Conservation (phyloP, 92 coral and sea anemone genomes). For the Heliopora coerulea region DNA sequence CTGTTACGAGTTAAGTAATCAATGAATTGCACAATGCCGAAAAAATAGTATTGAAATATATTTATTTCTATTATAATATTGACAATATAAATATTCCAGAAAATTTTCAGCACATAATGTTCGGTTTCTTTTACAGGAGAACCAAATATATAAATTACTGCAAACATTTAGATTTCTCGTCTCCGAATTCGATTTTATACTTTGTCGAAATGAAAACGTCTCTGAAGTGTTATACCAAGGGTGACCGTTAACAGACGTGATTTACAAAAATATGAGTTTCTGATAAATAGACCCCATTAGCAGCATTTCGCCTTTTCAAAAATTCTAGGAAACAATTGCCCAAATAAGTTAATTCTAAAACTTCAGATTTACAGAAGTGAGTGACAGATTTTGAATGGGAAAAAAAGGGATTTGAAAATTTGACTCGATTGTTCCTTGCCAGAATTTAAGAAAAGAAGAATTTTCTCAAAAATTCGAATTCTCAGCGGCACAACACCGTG, state of each 20-base stretch:
- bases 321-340: not conserved
- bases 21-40: too few relatives aligned
- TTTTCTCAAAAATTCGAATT: too few relatives aligned
- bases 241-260: slow-evolving; percentile 1
- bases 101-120: not conserved
- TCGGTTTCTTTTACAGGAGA: slow-evolving; percentile 11
- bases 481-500: not conserved
- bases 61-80: slow-evolving; percentile 46
- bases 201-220: not conserved
- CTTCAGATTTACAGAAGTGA: too few relatives aligned
- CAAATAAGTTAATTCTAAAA: not conserved
- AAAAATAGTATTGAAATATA: slow-evolving; percentile 29
- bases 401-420: too few relatives aligned
- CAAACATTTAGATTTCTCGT: not conserved
- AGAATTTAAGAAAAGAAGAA: not conserved
- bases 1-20: too few relatives aligned
- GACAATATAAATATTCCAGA: slow-evolving; percentile 46
- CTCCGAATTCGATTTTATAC: not conserved
- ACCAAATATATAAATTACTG: slow-evolving; percentile 44
- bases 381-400: too few relatives aligned
- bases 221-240: not conserved
- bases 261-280: slow-evolving; percentile 31
- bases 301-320: not conserved
- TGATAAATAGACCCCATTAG: slow-evolving; percentile 3
- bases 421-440: not conserved